These are phyloP conservation scores for Lates japonicus DNA, from an alignment of 2,797 vertebrate genomes.

Conservation along the genomic window DNA sequence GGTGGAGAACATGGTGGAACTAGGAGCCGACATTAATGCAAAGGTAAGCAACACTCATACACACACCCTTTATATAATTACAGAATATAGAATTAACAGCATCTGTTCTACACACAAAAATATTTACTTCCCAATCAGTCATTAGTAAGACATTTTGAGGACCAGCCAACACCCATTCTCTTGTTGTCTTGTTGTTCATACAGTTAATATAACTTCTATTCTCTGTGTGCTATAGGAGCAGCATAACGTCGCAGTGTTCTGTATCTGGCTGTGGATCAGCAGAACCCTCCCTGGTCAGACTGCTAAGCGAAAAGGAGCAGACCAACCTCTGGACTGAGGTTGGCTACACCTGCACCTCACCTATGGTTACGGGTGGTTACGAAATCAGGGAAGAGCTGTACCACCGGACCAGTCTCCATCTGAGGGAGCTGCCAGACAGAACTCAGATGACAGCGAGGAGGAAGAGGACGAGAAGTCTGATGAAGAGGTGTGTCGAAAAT, in stretches of 20 bases:
- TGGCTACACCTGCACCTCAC: slow-evolving; percentile 96
- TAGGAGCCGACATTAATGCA: slow-evolving; percentile 94
- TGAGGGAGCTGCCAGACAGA: slow-evolving; percentile 94
- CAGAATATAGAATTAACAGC: too few relatives aligned
- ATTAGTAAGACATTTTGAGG: neutral
- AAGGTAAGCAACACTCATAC: slow-evolving; percentile 85
- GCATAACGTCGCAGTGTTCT: slow-evolving; percentile 93
- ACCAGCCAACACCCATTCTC: neutral
- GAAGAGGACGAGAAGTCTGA: slow-evolving; percentile 71
- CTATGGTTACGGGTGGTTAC: slow-evolving; percentile 89
- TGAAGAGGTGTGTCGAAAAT: slow-evolving; percentile 72
- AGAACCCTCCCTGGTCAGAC: slow-evolving; percentile 91
- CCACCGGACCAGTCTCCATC: slow-evolving; percentile 85
- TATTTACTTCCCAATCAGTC: neutral
- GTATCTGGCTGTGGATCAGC: slow-evolving; percentile 95
- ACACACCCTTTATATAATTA: neutral
- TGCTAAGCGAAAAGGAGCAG: slow-evolving; percentile 91
- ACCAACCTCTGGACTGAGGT: slow-evolving; percentile 94
- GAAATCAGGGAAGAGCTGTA: slow-evolving; percentile 91
- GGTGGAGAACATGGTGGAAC: slow-evolving; percentile 91
- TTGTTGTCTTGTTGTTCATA: neutral
- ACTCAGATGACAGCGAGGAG: slow-evolving; percentile 91
- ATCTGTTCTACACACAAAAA: neutral
- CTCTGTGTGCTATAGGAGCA: slow-evolving; percentile 87
- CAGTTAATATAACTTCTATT: neutral